Base-by-base conservation (phyloP, 2,888 invertebrate species). In the Caenorhabditis japonica region DNA sequence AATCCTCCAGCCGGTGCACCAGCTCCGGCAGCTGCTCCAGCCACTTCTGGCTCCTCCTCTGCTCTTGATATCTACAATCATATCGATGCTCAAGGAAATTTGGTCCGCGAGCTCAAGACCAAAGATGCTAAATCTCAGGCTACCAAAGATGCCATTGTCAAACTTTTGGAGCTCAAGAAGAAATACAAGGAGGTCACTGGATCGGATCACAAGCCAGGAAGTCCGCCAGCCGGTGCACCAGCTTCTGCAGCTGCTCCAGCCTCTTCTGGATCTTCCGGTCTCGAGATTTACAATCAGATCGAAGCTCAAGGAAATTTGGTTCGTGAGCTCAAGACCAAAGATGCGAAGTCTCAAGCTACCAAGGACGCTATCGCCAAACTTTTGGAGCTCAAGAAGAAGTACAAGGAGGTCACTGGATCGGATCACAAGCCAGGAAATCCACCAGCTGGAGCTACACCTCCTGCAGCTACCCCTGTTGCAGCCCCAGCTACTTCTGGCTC, bases 301-400 rank as follows among this genome's bases (percentile, higher is more conserved):
- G 30, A 30, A 90, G 10, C 30, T 10, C 30, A 30, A 78, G 90
- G 93, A 0, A 92, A 93, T 68, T 91, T 91, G 87, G 91, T 94
- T 4, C 90, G 94, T 13, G 89, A 91, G 55, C 82, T 92, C 21
- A 92, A 92, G 86, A 76, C 88, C 0, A 88, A 90, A 64, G 89
- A 89, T 75, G 87, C 88, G 62, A 79, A 85, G 3, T 89, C 89
- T 88, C 60, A 75, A 34, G 89, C 62, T 8, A 83, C 92, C 27
- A 91, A 91, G 41, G 88, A 88, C 21, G 91, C 90, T 76, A 91
- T 92, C 1, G 90, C 91, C 80, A 83, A 82, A 34, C 88, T 94
- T 1, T 88, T 94, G 15, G 90, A 90, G 13, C 88, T 94, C 0
- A 95, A 95, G 88, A 90, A 91, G 0, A 91, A 93, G 74, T 95